phyloP scores from a whole-genome alignment of 2,113 vertebrate species.

The Catharus bicknelli region DNA sequence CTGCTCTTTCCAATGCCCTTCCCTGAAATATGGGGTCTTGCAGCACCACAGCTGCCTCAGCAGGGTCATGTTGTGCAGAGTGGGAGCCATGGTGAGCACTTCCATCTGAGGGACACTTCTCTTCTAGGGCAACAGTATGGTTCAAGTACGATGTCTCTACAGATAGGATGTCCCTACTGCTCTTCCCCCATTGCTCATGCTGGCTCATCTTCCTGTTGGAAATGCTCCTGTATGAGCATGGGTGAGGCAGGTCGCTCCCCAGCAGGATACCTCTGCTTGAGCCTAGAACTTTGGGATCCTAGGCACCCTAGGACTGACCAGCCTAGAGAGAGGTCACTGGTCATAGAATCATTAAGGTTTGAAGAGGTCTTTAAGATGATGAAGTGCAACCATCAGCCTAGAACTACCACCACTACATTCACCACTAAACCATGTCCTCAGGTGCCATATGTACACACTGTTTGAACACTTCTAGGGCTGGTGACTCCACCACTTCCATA shows the following conservation, averaged over 20 bases:
- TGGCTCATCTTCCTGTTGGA: background rate
- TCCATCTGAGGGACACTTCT: background rate
- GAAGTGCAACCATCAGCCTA: background rate
- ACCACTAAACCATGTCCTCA: background rate
- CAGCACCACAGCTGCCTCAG: background rate
- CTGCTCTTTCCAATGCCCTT: background rate
- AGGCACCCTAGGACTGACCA: background rate
- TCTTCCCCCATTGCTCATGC: background rate
- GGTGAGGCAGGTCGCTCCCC: background rate
- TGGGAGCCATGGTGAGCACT: background rate
- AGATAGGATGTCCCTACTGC: background rate
- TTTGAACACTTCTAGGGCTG: background rate
- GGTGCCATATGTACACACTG: background rate
- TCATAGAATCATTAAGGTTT: background rate
- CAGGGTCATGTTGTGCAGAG: background rate
- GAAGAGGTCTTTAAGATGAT: background rate
- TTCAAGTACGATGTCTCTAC: background rate
- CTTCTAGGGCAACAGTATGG: no score
- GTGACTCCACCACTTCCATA: background rate
- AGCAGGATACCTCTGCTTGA: background rate
- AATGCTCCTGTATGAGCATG: background rate
- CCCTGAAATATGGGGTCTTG: background rate
- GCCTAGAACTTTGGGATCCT: background rate
- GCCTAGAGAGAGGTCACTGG: background rate
- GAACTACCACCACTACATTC: background rate